A percentile compares a stretch with the other conserved stretches of the same genome.
Conservation (phyloP, 1,140 invertebrate species). For the Schlechtendalia chinensis region DNA sequence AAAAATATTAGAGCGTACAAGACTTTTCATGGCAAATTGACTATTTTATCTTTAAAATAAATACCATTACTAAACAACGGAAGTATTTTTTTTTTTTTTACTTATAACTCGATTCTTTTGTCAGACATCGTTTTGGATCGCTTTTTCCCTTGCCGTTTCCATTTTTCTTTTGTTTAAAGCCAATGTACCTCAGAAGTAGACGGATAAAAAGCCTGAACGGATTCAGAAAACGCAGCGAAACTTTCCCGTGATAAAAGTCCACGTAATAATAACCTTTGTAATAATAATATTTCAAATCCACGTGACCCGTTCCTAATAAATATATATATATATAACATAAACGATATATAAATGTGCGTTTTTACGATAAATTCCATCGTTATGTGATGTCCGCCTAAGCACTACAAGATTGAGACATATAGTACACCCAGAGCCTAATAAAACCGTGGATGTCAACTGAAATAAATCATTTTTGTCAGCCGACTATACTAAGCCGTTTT, state of each 20-base stretch:
- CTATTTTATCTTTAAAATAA: background rate
- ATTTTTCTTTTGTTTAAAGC: background rate
- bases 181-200: too few relatives aligned
- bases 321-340: too few relatives aligned
- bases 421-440: conserved; percentile 2
- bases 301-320: background rate
- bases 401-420: conserved; percentile 38
- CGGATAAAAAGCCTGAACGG: background rate
- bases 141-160: background rate
- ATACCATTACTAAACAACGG: background rate
- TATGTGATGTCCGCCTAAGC: conserved; percentile 2
- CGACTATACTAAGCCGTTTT: background rate
- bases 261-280: background rate
- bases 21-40: background rate
- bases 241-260: background rate
- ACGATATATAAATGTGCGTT: background rate
- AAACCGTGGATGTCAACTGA: conserved; percentile 36
- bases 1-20: background rate
- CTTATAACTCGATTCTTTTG: background rate
- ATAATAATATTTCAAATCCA: conserved; percentile 28
- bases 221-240: background rate
- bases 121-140: background rate
- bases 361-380: conserved; percentile 4
- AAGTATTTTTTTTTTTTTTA: background rate
- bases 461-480: conserved; percentile 26